A percentile compares a stretch with the other conserved stretches of the same genome.
Evolutionary conservation across 2,888 invertebrate genomes (phyloP).

Genomic region (Nomada flava): DNA sequence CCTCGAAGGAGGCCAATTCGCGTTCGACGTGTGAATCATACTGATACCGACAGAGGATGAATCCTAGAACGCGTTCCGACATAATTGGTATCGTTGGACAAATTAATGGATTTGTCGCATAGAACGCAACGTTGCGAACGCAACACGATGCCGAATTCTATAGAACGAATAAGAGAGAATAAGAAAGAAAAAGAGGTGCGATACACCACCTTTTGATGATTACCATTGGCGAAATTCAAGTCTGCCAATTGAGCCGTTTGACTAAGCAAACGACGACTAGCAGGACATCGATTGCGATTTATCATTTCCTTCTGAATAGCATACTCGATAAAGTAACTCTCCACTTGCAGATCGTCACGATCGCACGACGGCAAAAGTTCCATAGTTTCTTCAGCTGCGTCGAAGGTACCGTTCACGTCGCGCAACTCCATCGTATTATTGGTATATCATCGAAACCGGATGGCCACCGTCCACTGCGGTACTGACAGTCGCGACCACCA

Average conservation of each 20-base stretch:
- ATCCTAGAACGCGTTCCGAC: slow-evolving; percentile 45
- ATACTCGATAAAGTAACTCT: slow-evolving; percentile 80
- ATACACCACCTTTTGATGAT: slow-evolving; percentile 75
- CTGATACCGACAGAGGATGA: slow-evolving; percentile 70
- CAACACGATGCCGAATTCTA: too few species aligned
- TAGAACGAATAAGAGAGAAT: not conserved
- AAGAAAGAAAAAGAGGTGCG: not conserved
- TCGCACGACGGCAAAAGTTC: slow-evolving; percentile 75
- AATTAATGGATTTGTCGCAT: too few species aligned
- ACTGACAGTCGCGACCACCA: not conserved
- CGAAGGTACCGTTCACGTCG: slow-evolving; percentile 70
- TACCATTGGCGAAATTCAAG: slow-evolving; percentile 71
- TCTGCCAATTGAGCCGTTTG: slow-evolving; percentile 75
- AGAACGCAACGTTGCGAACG: not conserved
- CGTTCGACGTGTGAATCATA: slow-evolving; percentile 81
- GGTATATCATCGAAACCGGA: too few species aligned
- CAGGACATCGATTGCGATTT: slow-evolving; percentile 79
- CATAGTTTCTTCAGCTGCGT: slow-evolving; percentile 76
- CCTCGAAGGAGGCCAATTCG: slow-evolving; percentile 87
- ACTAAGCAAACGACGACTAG: slow-evolving; percentile 79
- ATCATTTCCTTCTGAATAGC: slow-evolving; percentile 80
- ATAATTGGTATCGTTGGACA: too few species aligned
- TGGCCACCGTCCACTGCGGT: not conserved
- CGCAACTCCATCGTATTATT: slow-evolving; percentile 76
- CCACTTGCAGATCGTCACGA: slow-evolving; percentile 72